phyloP scores from a whole-genome alignment of 2,113 vertebrate species.

The Phycodurus eques region DNA sequence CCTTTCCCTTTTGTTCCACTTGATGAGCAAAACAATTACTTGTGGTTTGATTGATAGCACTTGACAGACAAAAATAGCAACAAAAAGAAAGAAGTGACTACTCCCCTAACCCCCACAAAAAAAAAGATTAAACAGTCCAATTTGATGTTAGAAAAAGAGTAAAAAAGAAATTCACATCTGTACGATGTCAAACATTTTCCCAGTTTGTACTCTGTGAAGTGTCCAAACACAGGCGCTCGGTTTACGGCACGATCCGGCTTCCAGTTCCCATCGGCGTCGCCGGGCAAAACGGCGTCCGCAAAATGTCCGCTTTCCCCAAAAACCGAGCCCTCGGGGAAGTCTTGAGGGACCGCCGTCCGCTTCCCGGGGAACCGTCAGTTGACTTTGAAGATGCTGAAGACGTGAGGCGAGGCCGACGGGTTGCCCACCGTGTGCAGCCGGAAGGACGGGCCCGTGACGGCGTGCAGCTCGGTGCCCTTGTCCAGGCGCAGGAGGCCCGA shows the following conservation, averaged over 20 bases:
- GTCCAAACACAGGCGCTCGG: background rate
- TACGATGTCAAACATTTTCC: background rate
- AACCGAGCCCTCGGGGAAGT: slow-evolving; percentile 15
- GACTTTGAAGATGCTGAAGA: slow-evolving; percentile 89
- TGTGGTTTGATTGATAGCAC: background rate
- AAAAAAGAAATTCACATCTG: background rate
- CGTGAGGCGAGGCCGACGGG: slow-evolving; percentile 70
- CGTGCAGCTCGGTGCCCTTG: slow-evolving; percentile 74
- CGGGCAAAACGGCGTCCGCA: slow-evolving; percentile 41
- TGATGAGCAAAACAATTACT: background rate
- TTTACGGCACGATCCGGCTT: background rate
- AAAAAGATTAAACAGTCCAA: background rate
- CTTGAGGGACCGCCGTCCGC: background rate
- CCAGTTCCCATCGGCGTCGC: background rate
- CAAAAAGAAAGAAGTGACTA: background rate
- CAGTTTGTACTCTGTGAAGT: background rate
- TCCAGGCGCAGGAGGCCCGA: slow-evolving; percentile 81
- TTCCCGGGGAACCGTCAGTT: slow-evolving; percentile 66
- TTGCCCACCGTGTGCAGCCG: slow-evolving; percentile 76
- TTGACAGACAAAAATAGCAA: background rate
- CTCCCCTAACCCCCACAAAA: background rate
- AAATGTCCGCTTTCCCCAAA: slow-evolving; percentile 47
- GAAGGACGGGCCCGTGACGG: slow-evolving; percentile 78
- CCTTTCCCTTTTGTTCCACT: background rate
- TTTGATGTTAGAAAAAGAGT: background rate